Evolutionary conservation across 1,140 invertebrate species (phyloP).

Genomic region (Papilio glaucus): DNA sequence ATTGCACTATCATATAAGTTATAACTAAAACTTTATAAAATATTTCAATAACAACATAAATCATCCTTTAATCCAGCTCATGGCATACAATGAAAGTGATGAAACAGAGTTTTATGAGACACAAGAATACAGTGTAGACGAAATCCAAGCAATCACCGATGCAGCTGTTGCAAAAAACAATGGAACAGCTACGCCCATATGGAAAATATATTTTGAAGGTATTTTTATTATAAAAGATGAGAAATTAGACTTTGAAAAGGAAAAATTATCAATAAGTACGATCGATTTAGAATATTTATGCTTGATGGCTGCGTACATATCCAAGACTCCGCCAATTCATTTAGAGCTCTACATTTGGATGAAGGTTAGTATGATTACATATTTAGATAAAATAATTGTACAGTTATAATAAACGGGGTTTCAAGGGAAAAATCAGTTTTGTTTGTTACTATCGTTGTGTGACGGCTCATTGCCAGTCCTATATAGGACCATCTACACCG

Average conservation of each 20-base stretch:
- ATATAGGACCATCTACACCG: too few relatives aligned
- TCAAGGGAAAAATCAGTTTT: too few relatives aligned
- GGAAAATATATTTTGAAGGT: constrained; percentile 85
- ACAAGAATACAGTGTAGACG: constrained; percentile 84
- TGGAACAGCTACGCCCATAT: constrained; percentile 83
- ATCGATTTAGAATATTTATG: constrained; percentile 86
- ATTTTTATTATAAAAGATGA: constrained; percentile 84
- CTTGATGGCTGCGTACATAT: constrained; percentile 83
- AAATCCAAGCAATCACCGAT: constrained; percentile 86
- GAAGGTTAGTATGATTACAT: constrained; percentile 76
- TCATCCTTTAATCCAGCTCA: constrained; percentile 76
- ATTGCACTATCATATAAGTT: too few relatives aligned
- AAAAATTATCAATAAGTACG: constrained; percentile 85
- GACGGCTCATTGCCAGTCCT: too few relatives aligned
- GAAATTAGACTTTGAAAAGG: constrained; percentile 79
- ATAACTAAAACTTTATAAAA: too few relatives aligned
- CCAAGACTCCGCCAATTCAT: constrained; percentile 79
- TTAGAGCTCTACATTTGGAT: constrained; percentile 89
- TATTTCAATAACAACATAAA: not conserved
- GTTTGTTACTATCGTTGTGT: too few relatives aligned
- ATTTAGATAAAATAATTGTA: not conserved
- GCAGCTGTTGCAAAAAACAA: constrained; percentile 79
- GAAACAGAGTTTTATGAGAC: constrained; percentile 80
- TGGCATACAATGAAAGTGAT: constrained; percentile 82
- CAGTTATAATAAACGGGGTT: too few relatives aligned